These are phyloP conservation scores for Malthinus seriepunctatus DNA, from an alignment of 2,888 invertebrate species.

Conservation along the genomic window DNA sequence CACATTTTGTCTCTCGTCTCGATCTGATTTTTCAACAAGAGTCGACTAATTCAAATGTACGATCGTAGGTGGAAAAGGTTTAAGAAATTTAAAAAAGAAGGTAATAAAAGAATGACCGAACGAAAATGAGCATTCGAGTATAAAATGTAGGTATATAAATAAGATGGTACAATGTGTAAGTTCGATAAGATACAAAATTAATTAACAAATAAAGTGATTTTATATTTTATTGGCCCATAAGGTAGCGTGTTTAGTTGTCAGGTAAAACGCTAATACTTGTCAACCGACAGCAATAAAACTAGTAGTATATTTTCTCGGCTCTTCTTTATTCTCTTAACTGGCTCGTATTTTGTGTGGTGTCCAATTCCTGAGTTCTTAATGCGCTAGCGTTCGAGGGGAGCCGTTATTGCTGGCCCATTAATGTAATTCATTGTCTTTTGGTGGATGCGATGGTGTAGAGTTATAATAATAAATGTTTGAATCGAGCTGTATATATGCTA, in stretches of 20 bases:
- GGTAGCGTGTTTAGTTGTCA: slow-evolving; percentile 49
- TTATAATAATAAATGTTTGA: slow-evolving; percentile 36
- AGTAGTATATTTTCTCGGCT: slow-evolving; percentile 50
- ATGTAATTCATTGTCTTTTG: slow-evolving; percentile 54
- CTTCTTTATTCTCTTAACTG: slow-evolving; percentile 55
- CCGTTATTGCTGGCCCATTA: slow-evolving; percentile 51
- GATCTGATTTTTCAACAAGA: no score
- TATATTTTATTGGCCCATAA: slow-evolving; percentile 49
- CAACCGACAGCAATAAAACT: slow-evolving; percentile 51
- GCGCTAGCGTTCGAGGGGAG: slow-evolving; percentile 50
- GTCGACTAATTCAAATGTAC: no score
- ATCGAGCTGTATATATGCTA: slow-evolving; percentile 38
- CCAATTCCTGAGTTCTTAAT: slow-evolving; percentile 54
- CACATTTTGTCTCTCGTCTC: no score
- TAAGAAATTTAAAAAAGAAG: no score
- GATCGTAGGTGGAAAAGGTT: no score
- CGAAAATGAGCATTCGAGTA: not conserved
- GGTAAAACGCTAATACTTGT: slow-evolving; percentile 53
- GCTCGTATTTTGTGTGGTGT: slow-evolving; percentile 54
- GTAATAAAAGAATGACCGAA: no score
- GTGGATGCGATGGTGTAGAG: slow-evolving; percentile 39
- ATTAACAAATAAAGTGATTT: slow-evolving; percentile 54
- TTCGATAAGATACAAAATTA: slow-evolving; percentile 51
- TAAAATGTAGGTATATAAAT: slow-evolving; percentile 6
- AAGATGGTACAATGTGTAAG: slow-evolving; percentile 17